Base-by-base conservation (phyloP, 2,888 invertebrate species). In the Athalia rosae region DNA sequence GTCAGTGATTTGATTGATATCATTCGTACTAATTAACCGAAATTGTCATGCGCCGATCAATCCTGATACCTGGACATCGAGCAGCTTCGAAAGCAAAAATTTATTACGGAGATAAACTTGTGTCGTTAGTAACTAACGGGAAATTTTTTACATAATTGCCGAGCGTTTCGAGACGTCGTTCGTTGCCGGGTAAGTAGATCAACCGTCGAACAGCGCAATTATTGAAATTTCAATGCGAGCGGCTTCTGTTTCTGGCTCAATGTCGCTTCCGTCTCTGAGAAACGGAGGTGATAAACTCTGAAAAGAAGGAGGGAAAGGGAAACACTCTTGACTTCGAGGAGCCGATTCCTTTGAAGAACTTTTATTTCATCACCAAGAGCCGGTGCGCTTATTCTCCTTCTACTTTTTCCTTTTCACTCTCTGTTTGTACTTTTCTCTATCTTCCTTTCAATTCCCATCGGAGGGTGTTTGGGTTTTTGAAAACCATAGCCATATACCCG, bases 11-110 rank as follows among this genome's bases (percentile, higher is more conserved):
- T 71, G 58, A 71, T 58, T 45, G 43, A 56, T 56, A 71, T 71
- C 71, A 45, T 71, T 45, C 58, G 71, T 56, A 58, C 58, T 58
- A 71, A 56, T 71, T 58, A 58, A 71, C 43, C 56, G 58, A 28
- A 28, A 71, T 58, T 45, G 43, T 13, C 13, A 71, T 56, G 58
- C 71, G 28, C 71, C 13, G 28, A 71, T 71, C 71, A 71, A 71
- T 71, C 45, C 28, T 28, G 28, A 28, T 28, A 28, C 11, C 53
- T 5, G 45, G 43, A 58, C 43, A 9, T 15, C 28, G 1, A 56
- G 71, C 43, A 48, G 58, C 9, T 3, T 64, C 5, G 15, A 8
- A 8, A 58, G 58, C 71, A 71, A 71, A 58, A 58, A 71, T 71
- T 58, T n/a, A 58, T 45, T 45, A 71, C 45, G n/a, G 50, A 58